Conservation (phyloP, 2,113 vertebrate genomes). For the Antigone vipio region DNA sequence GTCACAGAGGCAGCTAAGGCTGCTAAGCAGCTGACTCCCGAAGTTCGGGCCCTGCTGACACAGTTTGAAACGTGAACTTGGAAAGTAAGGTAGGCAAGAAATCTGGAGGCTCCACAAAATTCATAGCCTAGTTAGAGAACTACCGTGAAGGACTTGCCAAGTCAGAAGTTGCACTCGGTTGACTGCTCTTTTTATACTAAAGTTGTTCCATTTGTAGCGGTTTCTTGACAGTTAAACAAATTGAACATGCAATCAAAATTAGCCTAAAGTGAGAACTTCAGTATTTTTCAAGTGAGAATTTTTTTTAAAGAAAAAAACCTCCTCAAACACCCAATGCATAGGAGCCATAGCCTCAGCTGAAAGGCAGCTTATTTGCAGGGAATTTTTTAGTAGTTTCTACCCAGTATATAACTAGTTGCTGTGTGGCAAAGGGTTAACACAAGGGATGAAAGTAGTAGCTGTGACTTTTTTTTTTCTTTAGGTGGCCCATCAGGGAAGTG, state of each 20-base stretch:
- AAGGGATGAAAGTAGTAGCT: constrained; percentile 66
- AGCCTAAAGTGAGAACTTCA: constrained; percentile 59
- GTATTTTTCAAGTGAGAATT: constrained; percentile 64
- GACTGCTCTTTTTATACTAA: constrained; percentile 59
- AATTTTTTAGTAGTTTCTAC: constrained; percentile 78
- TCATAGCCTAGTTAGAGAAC: constrained; percentile 59
- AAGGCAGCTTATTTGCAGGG: constrained; percentile 78
- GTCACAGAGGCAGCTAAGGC: constrained; percentile 96
- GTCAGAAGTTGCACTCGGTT: constrained; percentile 60
- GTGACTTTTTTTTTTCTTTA: constrained; percentile 42
- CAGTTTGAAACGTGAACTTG: constrained; percentile 94
- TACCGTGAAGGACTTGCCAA: constrained; percentile 49
- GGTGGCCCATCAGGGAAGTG: constrained; percentile 64
- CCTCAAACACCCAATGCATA: constrained; percentile 71
- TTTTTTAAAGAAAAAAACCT: constrained; percentile 46
- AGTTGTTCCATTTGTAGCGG: constrained; percentile 45
- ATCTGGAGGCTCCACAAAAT: constrained; percentile 56
- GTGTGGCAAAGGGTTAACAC: constrained; percentile 66
- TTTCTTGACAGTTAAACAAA: constrained; percentile 56
- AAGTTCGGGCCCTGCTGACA: constrained; percentile 94
- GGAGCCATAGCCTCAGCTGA: constrained; percentile 79
- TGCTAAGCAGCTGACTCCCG: constrained; percentile 96
- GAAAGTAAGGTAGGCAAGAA: constrained; percentile 79
- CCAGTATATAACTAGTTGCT: constrained; percentile 68
- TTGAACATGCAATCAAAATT: constrained; percentile 63